These are phyloP conservation scores for Oscheius sp. DNA, from an alignment of 2,888 invertebrate species.

Conservation along the genomic window DNA sequence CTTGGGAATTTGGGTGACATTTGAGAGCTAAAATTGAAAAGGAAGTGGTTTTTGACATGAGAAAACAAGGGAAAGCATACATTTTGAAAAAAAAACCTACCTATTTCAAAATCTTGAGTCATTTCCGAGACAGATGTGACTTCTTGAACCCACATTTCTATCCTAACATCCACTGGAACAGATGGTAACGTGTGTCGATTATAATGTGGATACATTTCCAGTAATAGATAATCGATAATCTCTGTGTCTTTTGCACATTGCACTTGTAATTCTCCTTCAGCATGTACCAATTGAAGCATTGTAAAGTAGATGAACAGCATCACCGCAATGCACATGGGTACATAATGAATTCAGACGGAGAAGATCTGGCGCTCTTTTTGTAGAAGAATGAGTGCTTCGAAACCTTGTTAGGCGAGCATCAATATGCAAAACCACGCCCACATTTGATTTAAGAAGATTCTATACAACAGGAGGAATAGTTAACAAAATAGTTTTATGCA, in stretches of 20 bases:
- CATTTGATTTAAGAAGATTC: no score
- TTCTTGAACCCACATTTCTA: constrained; percentile 70
- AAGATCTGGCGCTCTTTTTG: constrained; percentile 29
- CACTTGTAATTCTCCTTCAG: not conserved
- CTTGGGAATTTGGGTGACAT: not conserved
- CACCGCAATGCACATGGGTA: constrained; percentile 22
- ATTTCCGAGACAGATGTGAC: constrained; percentile 69
- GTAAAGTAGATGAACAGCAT: constrained; percentile 21
- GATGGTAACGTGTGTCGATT: constrained; percentile 65
- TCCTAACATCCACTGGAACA: constrained; percentile 64
- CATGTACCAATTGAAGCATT: constrained; percentile 16
- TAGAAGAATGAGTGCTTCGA: constrained; percentile 31
- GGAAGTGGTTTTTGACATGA: not conserved
- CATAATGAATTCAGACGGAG: constrained; percentile 24
- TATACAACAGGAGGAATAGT: no score
- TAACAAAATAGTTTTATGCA: no score
- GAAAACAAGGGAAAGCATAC: not conserved
- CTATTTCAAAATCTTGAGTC: constrained; percentile 70
- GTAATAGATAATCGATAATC: constrained; percentile 66
- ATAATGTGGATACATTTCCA: constrained; percentile 62
- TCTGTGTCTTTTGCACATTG: constrained; percentile 70
- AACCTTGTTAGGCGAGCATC: constrained; percentile 29
- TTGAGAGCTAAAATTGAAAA: not conserved
- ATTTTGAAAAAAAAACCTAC: constrained; percentile 33
- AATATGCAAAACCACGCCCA: constrained; percentile 29